phyloP scores from a whole-genome alignment of 1,140 invertebrate genomes.

The Dinoponera quadriceps region DNA sequence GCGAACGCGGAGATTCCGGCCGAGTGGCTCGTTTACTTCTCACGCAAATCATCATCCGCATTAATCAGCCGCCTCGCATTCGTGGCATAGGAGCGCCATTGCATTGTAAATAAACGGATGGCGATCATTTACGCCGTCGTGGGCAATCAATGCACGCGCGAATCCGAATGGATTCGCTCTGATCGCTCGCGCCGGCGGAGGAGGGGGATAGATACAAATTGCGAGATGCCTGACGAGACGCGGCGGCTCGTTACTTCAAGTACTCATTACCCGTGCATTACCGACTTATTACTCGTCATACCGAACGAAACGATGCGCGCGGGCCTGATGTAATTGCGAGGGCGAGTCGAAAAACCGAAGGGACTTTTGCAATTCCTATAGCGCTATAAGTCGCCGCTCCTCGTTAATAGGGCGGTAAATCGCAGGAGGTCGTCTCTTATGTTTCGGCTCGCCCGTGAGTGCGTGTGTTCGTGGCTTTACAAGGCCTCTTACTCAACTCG shows the following conservation, averaged over 20 bases:
- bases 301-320: conserved; percentile 16
- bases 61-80: conserved; percentile 31
- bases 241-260: conserved; percentile 43
- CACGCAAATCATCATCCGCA: conserved; percentile 45
- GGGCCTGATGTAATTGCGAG: conserved; percentile 39
- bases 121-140: conserved; percentile 50
- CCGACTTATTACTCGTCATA: conserved; percentile 58
- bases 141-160: conserved; percentile 42
- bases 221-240: conserved; percentile 36
- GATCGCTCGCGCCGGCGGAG: conserved; percentile 29
- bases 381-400: conserved; percentile 5
- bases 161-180: conserved; percentile 65
- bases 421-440: background rate
- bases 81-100: conserved; percentile 7
- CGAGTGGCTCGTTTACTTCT: conserved; percentile 37
- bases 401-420: conserved; percentile 20
- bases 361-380: conserved; percentile 7
- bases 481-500: background rate
- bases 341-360: conserved; percentile 27
- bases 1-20: conserved; percentile 19
- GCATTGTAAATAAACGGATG: conserved; percentile 62
- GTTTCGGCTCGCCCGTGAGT: background rate
- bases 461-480: background rate
- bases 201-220: conserved; percentile 54
- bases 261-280: conserved; percentile 49